Base-by-base conservation (phyloP, 2,888 invertebrate genomes). In the Oxytorus armatus region DNA sequence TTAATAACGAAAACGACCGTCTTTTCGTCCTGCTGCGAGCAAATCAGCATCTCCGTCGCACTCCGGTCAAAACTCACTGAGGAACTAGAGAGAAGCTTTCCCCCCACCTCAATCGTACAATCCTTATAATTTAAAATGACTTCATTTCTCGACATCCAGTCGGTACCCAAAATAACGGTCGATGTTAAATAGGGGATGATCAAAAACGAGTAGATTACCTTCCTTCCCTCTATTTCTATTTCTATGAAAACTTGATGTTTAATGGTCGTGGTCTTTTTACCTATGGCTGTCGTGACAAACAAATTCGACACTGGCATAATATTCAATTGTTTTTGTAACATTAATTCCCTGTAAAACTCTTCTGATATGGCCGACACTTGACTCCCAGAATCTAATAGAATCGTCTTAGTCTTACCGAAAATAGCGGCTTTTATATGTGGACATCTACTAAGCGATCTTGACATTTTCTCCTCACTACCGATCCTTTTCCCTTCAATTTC, bases 381-480 rank as follows among this genome's bases (percentile, higher is more conserved):
- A 39, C 81, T 79, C 3, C 81, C 75, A 4, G 73, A 63, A 23
- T 81, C 78, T 3, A 81, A 14, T 10, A 81, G 42, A 1, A 29
- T 29, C 29, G 29, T 29, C 5, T 5, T 3, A 3, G 29, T 29
- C 5, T 29, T 3, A 29, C 29, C 29, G 29, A 29, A 29, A 29
- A 29, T 29, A 29, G 29, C 29, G 29, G 5, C 29, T 5, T 5
- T 3, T 29, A 29, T 4, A 29, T 29, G 29, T 4, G 29, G 29
- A 29, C 29, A 29, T 3, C 29, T n/a, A n/a, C n/a, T n/a, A n/a
- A n/a, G 29, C 29, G 29, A 3, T 29, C 3, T 29, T 5, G 29
- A 29, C 3, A 29, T 29, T 29, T 4, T 29, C 29, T 29, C 5
- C 29, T 5, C 5, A 3, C 5, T 29, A 3, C 3, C 29, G 29